These are phyloP conservation scores for Zonotrichia leucophrys DNA, from an alignment of 2,113 vertebrate species.

Conservation along the genomic window DNA sequence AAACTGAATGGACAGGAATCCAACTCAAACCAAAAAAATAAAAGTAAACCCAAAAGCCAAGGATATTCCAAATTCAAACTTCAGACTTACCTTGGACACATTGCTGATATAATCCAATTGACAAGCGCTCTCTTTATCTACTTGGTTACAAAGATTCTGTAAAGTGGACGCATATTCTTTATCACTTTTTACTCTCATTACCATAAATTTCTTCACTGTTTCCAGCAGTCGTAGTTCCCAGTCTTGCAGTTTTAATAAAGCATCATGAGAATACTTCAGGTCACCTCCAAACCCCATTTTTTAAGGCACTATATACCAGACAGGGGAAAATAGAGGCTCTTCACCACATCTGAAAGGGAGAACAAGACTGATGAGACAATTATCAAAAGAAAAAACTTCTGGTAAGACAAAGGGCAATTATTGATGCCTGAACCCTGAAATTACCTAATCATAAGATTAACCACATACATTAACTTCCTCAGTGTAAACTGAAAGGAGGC, in stretches of 20 bases:
- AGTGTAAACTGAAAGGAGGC: neutral
- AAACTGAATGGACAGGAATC: neutral
- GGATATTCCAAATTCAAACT: neutral
- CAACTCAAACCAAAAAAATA: neutral
- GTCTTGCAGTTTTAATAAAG: slow-evolving; percentile 95
- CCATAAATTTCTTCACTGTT: slow-evolving; percentile 97
- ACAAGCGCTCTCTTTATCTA: slow-evolving; percentile 87
- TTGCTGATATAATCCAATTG: slow-evolving; percentile 91
- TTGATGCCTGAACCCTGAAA: neutral
- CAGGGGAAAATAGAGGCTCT: slow-evolving; percentile 43
- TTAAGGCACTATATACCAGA: slow-evolving; percentile 75
- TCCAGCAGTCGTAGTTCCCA: slow-evolving; percentile 95
- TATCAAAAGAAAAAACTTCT: neutral
- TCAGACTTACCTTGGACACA: slow-evolving; percentile 87
- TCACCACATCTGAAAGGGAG: slow-evolving; percentile 74
- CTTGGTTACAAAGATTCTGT: slow-evolving; percentile 94
- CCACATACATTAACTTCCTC: neutral
- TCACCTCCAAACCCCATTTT: slow-evolving; percentile 97
- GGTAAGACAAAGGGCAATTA: neutral
- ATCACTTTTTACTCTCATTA: slow-evolving; percentile 93
- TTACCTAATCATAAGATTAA: neutral
- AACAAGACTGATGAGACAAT: neutral
- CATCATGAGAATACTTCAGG: slow-evolving; percentile 92
- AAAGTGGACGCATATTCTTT: slow-evolving; percentile 94
- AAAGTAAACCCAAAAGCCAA: neutral